Evolutionary conservation across 2,113 vertebrate genomes (phyloP).

Genomic region (Azemiops feae): DNA sequence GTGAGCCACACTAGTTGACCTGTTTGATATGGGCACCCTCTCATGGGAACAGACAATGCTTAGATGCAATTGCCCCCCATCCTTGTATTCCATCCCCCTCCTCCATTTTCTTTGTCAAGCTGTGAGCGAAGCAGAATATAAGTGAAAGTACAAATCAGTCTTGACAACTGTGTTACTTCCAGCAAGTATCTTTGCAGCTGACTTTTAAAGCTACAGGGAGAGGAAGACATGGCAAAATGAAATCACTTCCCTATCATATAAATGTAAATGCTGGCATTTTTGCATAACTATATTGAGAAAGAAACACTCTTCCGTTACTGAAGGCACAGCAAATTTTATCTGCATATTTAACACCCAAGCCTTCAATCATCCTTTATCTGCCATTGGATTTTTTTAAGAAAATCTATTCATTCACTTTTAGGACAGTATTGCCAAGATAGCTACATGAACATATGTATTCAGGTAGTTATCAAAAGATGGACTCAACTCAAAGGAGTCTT

Average conservation of each 20-base stretch:
- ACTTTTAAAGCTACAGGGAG: neutral
- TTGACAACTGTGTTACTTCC: neutral
- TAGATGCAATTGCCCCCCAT: too few species aligned
- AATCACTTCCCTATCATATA: constrained; percentile 6
- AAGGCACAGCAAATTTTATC: neutral
- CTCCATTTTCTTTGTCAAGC: too few species aligned
- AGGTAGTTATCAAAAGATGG: neutral
- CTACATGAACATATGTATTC: neutral
- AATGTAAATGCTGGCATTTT: constrained; percentile 28
- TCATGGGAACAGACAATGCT: too few species aligned
- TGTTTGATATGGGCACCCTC: too few species aligned
- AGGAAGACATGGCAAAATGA: neutral
- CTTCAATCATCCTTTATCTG: neutral
- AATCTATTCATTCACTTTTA: neutral
- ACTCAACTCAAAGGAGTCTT: neutral
- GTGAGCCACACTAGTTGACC: too few species aligned
- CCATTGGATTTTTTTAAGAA: neutral
- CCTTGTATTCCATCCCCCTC: too few species aligned
- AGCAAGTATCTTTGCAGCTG: neutral
- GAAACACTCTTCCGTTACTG: neutral
- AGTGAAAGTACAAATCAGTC: too few species aligned
- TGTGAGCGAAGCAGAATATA: too few species aligned
- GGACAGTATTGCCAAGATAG: neutral
- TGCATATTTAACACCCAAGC: neutral
- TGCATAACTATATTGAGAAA: neutral